Evolutionary conservation across 1,140 invertebrate species (phyloP).

Genomic region (Vollenhovia emeryi): DNA sequence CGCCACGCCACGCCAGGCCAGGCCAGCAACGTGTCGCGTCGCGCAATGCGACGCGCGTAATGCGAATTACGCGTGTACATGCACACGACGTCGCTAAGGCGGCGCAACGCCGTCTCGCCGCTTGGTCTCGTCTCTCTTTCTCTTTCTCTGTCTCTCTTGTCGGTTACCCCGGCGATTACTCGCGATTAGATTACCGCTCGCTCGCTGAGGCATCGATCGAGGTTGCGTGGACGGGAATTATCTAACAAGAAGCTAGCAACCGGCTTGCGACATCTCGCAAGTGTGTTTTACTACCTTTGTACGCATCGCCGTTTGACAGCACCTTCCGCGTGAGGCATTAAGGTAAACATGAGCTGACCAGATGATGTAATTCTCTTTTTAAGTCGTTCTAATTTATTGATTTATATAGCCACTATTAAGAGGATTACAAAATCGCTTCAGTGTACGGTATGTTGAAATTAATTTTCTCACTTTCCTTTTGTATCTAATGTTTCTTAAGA

Average conservation of each 20-base stretch:
- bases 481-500: not conserved
- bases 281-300: not conserved
- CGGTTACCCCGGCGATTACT: slow-evolving; percentile 40
- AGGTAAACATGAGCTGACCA: not conserved
- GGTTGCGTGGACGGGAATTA: slow-evolving; percentile 41
- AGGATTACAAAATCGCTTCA: not conserved
- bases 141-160: no score
- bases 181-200: slow-evolving; percentile 52
- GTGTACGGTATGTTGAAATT: not conserved
- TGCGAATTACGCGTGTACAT: slow-evolving; percentile 37
- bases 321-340: not conserved
- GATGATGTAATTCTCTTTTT: not conserved
- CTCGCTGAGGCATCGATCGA: slow-evolving; percentile 6
- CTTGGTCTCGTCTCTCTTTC: slow-evolving; percentile 20
- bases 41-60: slow-evolving; percentile 30
- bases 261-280: slow-evolving; percentile 8
- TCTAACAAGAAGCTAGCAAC: slow-evolving; percentile 46
- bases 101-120: slow-evolving; percentile 47
- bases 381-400: not conserved
- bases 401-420: not conserved
- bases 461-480: not conserved
- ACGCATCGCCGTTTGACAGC: not conserved
- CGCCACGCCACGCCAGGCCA: not conserved
- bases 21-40: not conserved
- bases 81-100: not conserved